phyloP scores from a whole-genome alignment of 2,797 vertebrate species.

The Girardinus metallicus region DNA sequence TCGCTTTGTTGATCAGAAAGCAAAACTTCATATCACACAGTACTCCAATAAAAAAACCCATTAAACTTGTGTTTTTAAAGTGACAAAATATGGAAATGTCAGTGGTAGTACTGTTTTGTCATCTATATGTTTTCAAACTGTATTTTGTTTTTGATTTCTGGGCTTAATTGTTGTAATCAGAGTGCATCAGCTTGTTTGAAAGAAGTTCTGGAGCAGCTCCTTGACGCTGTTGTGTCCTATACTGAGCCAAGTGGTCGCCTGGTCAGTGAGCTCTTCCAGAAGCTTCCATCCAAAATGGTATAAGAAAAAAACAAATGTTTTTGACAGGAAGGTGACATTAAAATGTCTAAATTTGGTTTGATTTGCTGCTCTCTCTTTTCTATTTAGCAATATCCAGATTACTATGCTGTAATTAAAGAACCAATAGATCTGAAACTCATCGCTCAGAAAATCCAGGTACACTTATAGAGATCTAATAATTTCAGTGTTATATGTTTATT shows the following conservation, averaged over 20 bases:
- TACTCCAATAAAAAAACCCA: not conserved
- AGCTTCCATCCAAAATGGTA: conserved; percentile 98
- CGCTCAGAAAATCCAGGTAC: conserved; percentile 96
- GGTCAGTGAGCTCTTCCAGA: conserved; percentile 98
- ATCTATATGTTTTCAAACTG: not conserved
- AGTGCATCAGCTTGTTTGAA: conserved; percentile 88
- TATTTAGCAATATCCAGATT: conserved; percentile 97
- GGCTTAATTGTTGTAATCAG: conserved; percentile 67
- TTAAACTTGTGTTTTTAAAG: not conserved
- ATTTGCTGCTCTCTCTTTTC: conserved; percentile 26
- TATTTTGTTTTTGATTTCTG: not conserved
- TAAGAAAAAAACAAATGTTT: not conserved
- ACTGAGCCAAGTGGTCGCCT: conserved; percentile 91
- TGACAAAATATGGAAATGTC: not conserved
- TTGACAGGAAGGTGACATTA: not conserved
- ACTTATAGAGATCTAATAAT: not conserved
- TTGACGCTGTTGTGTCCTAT: conserved; percentile 90
- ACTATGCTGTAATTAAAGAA: conserved; percentile 99
- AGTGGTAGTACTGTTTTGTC: not conserved
- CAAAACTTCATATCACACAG: not conserved
- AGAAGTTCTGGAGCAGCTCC: conserved; percentile 93
- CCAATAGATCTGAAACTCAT: conserved; percentile 97
- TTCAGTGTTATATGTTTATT: not conserved
- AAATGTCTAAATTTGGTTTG: conserved; percentile 15
- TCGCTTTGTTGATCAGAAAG: not conserved